Conservation (phyloP, 2,113 vertebrate genomes). For the Brienomyrus longianalis region DNA sequence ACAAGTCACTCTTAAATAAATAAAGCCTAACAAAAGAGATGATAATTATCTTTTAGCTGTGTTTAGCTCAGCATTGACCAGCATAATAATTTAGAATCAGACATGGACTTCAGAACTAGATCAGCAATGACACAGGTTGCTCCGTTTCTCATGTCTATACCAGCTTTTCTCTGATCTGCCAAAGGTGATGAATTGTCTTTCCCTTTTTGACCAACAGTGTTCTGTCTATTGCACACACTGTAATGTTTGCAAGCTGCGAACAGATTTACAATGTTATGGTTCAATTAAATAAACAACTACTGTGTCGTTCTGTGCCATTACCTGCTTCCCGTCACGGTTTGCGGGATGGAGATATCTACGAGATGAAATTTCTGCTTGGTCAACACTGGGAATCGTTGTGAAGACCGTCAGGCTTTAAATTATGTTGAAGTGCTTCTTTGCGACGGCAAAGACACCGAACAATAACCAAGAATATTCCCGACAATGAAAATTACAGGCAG, state of each 20-base stretch:
- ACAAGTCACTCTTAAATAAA: neutral
- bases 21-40: neutral
- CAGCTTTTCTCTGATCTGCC: neutral
- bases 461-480: neutral
- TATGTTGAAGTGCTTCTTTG: neutral
- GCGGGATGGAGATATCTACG: neutral
- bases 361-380: neutral
- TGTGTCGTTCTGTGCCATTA: neutral
- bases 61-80: neutral
- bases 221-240: neutral
- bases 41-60: neutral
- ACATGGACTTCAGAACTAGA: neutral
- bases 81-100: neutral
- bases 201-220: neutral
- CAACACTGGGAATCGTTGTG: neutral
- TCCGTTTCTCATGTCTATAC: neutral
- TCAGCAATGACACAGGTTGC: neutral
- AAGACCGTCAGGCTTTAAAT: neutral
- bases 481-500: neutral
- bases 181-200: neutral
- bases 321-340: neutral
- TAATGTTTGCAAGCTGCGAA: neutral
- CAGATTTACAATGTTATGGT: neutral
- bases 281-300: neutral
- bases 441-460: neutral